Conservation (phyloP, 2,797 vertebrate genomes). For the Lagocephalus sceleratus region DNA sequence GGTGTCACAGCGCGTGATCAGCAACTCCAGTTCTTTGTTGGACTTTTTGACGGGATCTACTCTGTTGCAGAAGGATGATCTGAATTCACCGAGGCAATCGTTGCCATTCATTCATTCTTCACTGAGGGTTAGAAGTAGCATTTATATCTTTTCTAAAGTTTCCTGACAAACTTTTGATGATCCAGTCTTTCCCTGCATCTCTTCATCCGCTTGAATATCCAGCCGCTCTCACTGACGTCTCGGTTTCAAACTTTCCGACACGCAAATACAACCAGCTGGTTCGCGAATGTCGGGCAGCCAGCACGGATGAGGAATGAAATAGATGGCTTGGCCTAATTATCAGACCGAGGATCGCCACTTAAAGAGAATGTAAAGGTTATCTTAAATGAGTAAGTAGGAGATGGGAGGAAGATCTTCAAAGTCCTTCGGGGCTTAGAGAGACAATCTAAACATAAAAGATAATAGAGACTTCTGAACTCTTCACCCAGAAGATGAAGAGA, state of each 20-base stretch:
- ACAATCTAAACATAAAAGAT: not conserved
- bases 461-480: not conserved
- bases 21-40: too few relatives aligned
- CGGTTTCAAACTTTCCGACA: slow-evolving; percentile 37
- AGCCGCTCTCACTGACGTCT: slow-evolving; percentile 26
- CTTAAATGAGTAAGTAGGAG: slow-evolving; percentile 24
- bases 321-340: slow-evolving; percentile 18
- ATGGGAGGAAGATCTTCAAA: slow-evolving; percentile 13
- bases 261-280: slow-evolving; percentile 29
- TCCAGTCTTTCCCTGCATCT: slow-evolving; percentile 8
- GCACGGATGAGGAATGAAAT: slow-evolving; percentile 30
- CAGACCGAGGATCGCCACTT: slow-evolving; percentile 2
- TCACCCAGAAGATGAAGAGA: not conserved
- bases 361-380: slow-evolving; percentile 33
- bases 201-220: slow-evolving; percentile 35
- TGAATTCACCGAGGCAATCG: too few relatives aligned
- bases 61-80: too few relatives aligned
- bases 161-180: slow-evolving; percentile 22
- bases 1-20: too few relatives aligned
- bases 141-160: too few relatives aligned
- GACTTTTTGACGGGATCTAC: too few relatives aligned
- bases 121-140: too few relatives aligned
- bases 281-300: slow-evolving; percentile 10
- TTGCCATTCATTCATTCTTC: too few relatives aligned
- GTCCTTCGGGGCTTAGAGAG: slow-evolving; percentile 7